Evolutionary conservation across 2,113 vertebrate species (phyloP).

Genomic region (Phylloscopus trochilus): DNA sequence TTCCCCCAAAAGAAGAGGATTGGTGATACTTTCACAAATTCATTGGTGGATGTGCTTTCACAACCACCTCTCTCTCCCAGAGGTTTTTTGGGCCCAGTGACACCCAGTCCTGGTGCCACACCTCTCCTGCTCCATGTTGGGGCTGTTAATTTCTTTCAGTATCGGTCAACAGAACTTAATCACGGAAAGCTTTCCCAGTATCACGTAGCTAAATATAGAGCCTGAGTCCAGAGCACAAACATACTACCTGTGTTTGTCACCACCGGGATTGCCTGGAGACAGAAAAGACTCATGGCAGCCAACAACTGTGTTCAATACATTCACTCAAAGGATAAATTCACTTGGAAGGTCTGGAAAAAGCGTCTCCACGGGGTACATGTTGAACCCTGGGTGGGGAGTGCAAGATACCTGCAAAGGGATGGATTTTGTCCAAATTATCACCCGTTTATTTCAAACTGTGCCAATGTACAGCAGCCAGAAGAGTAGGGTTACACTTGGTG

Average conservation of each 20-base stretch:
- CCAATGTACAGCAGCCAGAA: background rate
- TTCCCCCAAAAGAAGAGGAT: background rate
- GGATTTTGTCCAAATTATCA: background rate
- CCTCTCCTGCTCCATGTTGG: background rate
- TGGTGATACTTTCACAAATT: background rate
- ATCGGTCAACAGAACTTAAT: slow-evolving; percentile 45
- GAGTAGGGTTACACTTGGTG: accelerated
- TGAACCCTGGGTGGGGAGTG: accelerated
- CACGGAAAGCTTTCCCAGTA: background rate
- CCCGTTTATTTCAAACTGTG: background rate
- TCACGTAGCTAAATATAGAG: slow-evolving; percentile 27
- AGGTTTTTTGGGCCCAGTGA: background rate
- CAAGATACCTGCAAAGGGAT: background rate
- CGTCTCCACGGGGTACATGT: accelerated
- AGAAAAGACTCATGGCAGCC: background rate
- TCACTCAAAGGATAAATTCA: background rate
- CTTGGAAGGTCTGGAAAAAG: background rate
- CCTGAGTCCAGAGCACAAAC: slow-evolving; percentile 49
- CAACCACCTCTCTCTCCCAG: background rate
- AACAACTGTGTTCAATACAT: background rate
- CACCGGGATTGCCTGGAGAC: background rate
- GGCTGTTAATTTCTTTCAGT: background rate
- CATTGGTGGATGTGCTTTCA: too few species aligned
- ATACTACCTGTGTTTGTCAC: slow-evolving; percentile 58
- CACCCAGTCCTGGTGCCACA: background rate